Evolutionary conservation across 2,888 invertebrate species (phyloP), one percentile per base, ranked within the genome.

Genomic region (Epirrita christyi): DNA sequence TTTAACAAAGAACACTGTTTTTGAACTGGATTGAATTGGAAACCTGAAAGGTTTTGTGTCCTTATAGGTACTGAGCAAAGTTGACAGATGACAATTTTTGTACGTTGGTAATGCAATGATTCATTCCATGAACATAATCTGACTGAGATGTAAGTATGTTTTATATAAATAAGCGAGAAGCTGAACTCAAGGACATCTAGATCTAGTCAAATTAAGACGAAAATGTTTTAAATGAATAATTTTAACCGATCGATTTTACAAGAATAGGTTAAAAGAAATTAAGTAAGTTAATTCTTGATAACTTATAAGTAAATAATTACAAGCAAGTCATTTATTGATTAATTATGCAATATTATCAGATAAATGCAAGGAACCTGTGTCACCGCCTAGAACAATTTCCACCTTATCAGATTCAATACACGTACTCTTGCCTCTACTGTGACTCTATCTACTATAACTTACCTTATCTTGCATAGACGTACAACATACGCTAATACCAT

Each of bases 81-180:
- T 41, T 4, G 10, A 36, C 40, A 38, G 32, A 13, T 32, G 10
- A 34, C 15, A 0, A 11, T 52, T 52, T 43, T 57, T 15, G 73
- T 59, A 75, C 59, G 73, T 77, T 78, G 74, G 75, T 21, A 21
- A 21, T 21, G 21, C 61, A 66, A 61, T 78, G 76, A 80, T 66
- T 80, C 75, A 80, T 73, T 67, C 55, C 69, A 69, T 59, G 66
- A 48, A 46, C 55, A 43, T 58, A 13, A 11, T 66, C 74, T 62
- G 64, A 77, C 79, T 64, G 62, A 53, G 54, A n/a, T n/a, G n/a
- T n/a, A n/a, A n/a, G n/a, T n/a, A n/a, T n/a, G n/a, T n/a, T 38
- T 48, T 52, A 52, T 21, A 34, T 34, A 29, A 49, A 41, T 34
- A n/a, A n/a, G n/a, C 47, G 50, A 34, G 41, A 0, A 43, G 10